Evolutionary conservation across 2,888 invertebrate genomes (phyloP), one percentile per base, ranked within the genome.

Genomic region (Aspidiotus destructor): DNA sequence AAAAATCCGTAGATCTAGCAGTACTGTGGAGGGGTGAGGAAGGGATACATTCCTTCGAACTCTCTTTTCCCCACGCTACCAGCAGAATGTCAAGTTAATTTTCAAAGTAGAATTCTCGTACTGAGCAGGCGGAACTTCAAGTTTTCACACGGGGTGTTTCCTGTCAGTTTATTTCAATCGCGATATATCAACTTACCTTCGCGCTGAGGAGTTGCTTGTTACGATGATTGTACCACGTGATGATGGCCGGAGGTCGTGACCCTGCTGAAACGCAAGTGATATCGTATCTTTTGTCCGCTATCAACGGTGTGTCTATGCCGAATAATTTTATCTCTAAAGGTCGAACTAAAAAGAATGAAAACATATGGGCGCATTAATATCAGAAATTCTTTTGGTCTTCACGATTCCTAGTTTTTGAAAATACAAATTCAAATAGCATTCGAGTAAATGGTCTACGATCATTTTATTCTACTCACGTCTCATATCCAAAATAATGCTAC

Each of bases 231-330:
- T 88, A 89, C 92, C 92, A 92, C 15, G 90, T 87, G 78, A 92
- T 86, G 76, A 88, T 83, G 41, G 92, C 90, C 28, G 91, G 86
- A 69, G 92, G 92, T 71, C 91, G 82, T 62, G 91, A 91, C 73
- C 92, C 92, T 11, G 87, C 86, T 6, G 91, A 88, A 78, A 88
- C 86, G 76, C 92, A 93, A 67, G 85, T 83, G 70, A 92, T 86
- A 77, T 89, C 88, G 79, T 91, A 92, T 65, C 87, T 82, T 70
- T 87, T 85, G 75, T 91, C 91, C 11, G 92, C 91, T 62, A 88
- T 86, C 75, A 93, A 82, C 60, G 87, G 86, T 70, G 74, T 81
- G 81, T 74, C 84, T 78, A 73, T 83, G 79, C 80, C 86, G 75
- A 85, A 81, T 75, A 93, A 89, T 75, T 85, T 84, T 72, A 89